Conservation (phyloP, 2,113 vertebrate species). For the Gallinago paraguaiae region DNA sequence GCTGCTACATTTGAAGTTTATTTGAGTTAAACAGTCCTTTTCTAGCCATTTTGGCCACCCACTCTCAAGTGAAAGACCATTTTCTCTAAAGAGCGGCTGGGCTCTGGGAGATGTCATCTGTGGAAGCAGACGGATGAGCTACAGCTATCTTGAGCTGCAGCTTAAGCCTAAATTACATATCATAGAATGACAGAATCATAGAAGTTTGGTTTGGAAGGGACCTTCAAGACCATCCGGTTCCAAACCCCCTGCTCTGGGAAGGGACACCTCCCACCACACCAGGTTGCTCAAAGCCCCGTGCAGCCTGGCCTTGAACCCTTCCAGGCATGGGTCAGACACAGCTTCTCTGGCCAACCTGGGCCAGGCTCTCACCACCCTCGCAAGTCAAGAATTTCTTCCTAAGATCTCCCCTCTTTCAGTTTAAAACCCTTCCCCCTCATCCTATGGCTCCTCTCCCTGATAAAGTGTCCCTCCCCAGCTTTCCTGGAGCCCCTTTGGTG, state of each 20-base stretch:
- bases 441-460: not conserved
- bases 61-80: not conserved
- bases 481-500: not conserved
- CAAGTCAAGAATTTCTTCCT: too few species aligned
- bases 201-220: not conserved
- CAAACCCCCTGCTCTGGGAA: not conserved
- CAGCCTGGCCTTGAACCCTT: not conserved
- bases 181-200: not conserved
- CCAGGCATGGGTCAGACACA: not conserved
- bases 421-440: not conserved
- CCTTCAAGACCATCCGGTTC: not conserved
- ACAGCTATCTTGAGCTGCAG: not conserved
- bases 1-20: not conserved
- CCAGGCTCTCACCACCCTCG: too few species aligned
- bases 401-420: too few species aligned
- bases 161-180: not conserved
- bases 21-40: not conserved
- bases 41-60: not conserved
- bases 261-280: not conserved
- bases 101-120: not conserved
- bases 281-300: not conserved
- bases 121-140: not conserved
- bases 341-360: too few species aligned
- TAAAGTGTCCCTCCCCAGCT: not conserved
- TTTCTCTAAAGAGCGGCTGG: not conserved